Base-by-base conservation (phyloP, 2,797 vertebrate genomes). In the Tinamus major region DNA sequence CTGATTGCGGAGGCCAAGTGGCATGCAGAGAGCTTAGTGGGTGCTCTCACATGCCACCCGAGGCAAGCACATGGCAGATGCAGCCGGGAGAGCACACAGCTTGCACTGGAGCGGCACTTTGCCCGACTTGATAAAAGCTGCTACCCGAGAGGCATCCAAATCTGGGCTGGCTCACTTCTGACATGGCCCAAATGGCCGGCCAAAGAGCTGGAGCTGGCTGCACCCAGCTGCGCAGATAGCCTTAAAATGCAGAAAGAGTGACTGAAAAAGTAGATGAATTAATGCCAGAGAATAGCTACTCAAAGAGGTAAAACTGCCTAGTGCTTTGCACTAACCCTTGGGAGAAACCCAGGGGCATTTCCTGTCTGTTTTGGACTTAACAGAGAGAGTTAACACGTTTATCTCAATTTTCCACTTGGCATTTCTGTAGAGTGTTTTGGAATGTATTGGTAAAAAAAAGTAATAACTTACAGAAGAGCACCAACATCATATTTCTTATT, bases 81-180 rank as follows among this genome's bases (percentile, higher is more conserved):
- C 23, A 23, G n/a, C 42, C 64, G 23, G 14, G n/a, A 26, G 16
- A 20, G n/a, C 42, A 42, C 31, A 46, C 21, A 23, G 65, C 65
- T 26, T 0, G 1, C n/a, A 8, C 70, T 0, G 1, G 31, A 26
- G 48, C 4, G 33, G 55, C 9, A 13, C 58, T 44, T 29, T 31
- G 65, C 33, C 72, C 90, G 31, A 6, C 3, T 17, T 5, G 0
- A 4, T 4, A 35, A 23, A 16, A 53, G 2, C 27, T 12, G 13
- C n/a, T 3, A 12, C 3, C 5, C 0, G 0, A 71, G 55, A 21
- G 48, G 70, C 6, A 33, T 79, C 81, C 23, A 2, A 29, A 41
- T 14, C 0, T 0, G 39, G 61, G 77, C 72, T 1, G 53, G 14
- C 17, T 72, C 37, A 14, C 10, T 44, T 55, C 49, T 5, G 1